phyloP scores from a whole-genome alignment of 2,888 invertebrate species.

The Scaptomyza cyrtandrae region DNA sequence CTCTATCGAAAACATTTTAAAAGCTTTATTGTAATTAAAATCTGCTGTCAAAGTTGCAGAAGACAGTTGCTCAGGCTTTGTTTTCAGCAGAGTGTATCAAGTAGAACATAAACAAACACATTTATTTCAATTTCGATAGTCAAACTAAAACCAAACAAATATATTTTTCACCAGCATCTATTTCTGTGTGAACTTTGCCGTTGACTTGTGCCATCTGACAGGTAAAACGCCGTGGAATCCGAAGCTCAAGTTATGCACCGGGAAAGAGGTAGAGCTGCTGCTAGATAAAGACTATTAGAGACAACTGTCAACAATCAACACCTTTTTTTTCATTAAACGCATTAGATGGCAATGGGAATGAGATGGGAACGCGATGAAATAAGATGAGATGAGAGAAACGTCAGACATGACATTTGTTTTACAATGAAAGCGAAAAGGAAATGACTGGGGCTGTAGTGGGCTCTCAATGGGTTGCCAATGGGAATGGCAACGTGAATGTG shows the following conservation, averaged over 20 bases:
- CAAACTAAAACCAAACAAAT: conserved; percentile 66
- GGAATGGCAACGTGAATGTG: conserved; percentile 4
- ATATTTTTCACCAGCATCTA: conserved; percentile 19
- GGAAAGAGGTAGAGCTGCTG: conserved; percentile 11
- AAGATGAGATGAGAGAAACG: conserved; percentile 31
- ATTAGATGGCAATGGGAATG: conserved; percentile 52
- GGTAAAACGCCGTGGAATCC: conserved; percentile 54
- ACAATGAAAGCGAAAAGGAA: conserved; percentile 75
- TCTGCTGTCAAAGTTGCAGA: not conserved
- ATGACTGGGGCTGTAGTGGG: conserved; percentile 59
- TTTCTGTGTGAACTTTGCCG: conserved; percentile 49
- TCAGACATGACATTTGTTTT: conserved; percentile 73
- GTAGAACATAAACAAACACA: conserved; percentile 47
- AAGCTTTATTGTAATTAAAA: conserved; percentile 15
- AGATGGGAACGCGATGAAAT: conserved; percentile 22
- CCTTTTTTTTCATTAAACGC: conserved; percentile 80
- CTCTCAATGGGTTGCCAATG: conserved; percentile 44
- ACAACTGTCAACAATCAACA: conserved; percentile 77
- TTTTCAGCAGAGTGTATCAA: conserved; percentile 41
- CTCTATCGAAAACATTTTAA: not conserved
- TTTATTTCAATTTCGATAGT: conserved; percentile 60
- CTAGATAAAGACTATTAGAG: conserved; percentile 17
- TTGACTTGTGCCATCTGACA: conserved; percentile 44
- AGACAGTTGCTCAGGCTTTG: conserved; percentile 7
- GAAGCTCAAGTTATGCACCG: conserved; percentile 45